These are phyloP conservation scores for Butorides virescens DNA, from an alignment of 2,113 vertebrate genomes.

Conservation along the genomic window DNA sequence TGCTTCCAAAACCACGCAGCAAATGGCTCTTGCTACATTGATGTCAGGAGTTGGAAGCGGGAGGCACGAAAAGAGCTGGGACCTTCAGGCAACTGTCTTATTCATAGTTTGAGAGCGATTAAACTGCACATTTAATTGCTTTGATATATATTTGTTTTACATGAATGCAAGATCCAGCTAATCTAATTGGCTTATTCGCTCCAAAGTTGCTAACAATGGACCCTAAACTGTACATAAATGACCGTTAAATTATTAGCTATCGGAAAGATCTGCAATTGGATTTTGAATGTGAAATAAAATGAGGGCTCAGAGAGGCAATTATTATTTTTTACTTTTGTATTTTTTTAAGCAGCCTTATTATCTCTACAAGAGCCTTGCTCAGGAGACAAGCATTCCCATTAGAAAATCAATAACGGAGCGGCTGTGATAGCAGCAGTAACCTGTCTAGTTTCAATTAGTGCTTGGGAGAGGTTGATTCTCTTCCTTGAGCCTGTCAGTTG, in stretches of 20 bases:
- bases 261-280: slow-evolving; percentile 29
- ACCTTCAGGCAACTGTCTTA: slow-evolving; percentile 14
- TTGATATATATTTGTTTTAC: slow-evolving; percentile 58
- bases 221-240: slow-evolving; percentile 35
- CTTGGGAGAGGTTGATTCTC: background rate
- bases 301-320: background rate
- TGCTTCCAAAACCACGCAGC: background rate
- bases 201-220: slow-evolving; percentile 18
- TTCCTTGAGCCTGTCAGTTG: background rate
- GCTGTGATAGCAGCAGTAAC: slow-evolving; percentile 12
- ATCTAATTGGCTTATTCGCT: slow-evolving; percentile 27
- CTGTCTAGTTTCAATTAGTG: slow-evolving; percentile 30
- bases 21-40: background rate
- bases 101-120: background rate
- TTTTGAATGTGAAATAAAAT: slow-evolving; percentile 33
- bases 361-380: background rate
- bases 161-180: slow-evolving; percentile 30
- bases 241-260: slow-evolving; percentile 42
- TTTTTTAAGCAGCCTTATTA: slow-evolving; percentile 25
- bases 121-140: slow-evolving; percentile 42
- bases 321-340: slow-evolving; percentile 25
- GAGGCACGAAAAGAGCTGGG: background rate
- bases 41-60: background rate
- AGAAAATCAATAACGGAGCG: slow-evolving; percentile 35
- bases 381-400: background rate